Conservation (phyloP, 2,797 vertebrate species). For the Brachyrhaphis roseni region DNA sequence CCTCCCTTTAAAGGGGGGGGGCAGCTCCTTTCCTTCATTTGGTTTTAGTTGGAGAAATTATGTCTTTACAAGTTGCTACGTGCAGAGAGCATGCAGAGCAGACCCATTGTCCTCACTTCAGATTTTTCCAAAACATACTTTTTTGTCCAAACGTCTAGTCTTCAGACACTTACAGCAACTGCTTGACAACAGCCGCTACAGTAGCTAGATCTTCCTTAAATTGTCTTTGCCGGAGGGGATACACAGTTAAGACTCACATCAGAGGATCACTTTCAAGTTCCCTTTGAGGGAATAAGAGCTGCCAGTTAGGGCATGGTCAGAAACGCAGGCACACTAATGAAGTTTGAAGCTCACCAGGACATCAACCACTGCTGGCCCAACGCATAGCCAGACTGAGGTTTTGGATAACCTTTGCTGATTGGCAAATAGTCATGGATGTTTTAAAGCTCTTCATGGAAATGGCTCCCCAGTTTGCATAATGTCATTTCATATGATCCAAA, state of each 20-base stretch:
- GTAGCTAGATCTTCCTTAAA: conserved; percentile 65
- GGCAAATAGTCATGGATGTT: conserved; percentile 39
- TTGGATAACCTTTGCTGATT: conserved; percentile 37
- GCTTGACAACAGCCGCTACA: conserved; percentile 51
- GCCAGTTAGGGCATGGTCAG: conserved; percentile 64
- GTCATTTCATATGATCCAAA: conserved; percentile 14
- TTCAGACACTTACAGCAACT: conserved; percentile 51
- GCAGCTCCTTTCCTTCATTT: conserved; percentile 29
- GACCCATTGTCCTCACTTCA: conserved; percentile 8
- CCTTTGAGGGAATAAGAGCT: conserved; percentile 65
- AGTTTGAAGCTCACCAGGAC: conserved; percentile 59
- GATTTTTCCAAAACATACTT: conserved; percentile 38
- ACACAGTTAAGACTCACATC: conserved; percentile 73
- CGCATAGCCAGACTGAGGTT: conserved; percentile 53
- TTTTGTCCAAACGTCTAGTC: conserved; percentile 49
- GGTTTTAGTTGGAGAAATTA: conserved; percentile 25
- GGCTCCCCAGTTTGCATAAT: conserved; percentile 12
- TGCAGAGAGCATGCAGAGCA: conserved; percentile 23
- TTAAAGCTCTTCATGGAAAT: conserved; percentile 45
- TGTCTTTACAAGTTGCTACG: conserved; percentile 29
- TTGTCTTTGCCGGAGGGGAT: conserved; percentile 58
- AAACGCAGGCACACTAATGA: conserved; percentile 51
- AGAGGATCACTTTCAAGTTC: conserved; percentile 77
- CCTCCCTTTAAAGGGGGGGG: conserved; percentile 11
- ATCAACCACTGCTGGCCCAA: conserved; percentile 54